Conservation (phyloP, 2,888 invertebrate genomes). For the Watsonalla binaria region DNA sequence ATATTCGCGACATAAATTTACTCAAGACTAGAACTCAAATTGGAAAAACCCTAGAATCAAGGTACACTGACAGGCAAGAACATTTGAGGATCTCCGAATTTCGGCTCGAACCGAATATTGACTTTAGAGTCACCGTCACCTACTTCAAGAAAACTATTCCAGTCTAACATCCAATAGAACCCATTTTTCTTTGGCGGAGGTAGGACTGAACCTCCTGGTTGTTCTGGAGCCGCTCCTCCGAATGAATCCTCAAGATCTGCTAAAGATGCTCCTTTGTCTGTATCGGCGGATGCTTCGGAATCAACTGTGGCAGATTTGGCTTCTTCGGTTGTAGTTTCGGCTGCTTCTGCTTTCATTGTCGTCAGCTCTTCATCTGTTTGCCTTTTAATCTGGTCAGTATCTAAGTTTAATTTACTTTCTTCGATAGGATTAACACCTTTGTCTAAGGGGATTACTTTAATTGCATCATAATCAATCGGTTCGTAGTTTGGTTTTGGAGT, state of each 20-base stretch:
- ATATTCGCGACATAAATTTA: constrained; percentile 22
- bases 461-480: constrained; percentile 62
- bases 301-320: constrained; percentile 34
- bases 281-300: constrained; percentile 67
- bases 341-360: constrained; percentile 26
- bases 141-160: constrained; percentile 92
- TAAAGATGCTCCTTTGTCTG: constrained; percentile 74
- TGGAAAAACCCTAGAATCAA: constrained; percentile 47
- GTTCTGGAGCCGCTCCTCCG: constrained; percentile 80
- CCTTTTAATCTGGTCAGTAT: constrained; percentile 55
- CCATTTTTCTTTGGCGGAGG: constrained; percentile 86
- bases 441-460: constrained; percentile 67
- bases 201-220: constrained; percentile 79
- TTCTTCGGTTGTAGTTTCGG: constrained; percentile 30
- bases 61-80: constrained; percentile 87
- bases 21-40: constrained; percentile 49
- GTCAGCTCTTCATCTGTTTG: constrained; percentile 38
- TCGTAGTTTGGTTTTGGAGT: constrained; percentile 42
- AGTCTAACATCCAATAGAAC: constrained; percentile 90
- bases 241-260: constrained; percentile 88
- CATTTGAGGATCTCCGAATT: constrained; percentile 87
- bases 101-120: constrained; percentile 88
- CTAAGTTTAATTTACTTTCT: constrained; percentile 33
- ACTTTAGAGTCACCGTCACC: constrained; percentile 87
- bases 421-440: constrained; percentile 56